phyloP scores from a whole-genome alignment of 2,113 vertebrate genomes.

The Gobiocypris rarus region DNA sequence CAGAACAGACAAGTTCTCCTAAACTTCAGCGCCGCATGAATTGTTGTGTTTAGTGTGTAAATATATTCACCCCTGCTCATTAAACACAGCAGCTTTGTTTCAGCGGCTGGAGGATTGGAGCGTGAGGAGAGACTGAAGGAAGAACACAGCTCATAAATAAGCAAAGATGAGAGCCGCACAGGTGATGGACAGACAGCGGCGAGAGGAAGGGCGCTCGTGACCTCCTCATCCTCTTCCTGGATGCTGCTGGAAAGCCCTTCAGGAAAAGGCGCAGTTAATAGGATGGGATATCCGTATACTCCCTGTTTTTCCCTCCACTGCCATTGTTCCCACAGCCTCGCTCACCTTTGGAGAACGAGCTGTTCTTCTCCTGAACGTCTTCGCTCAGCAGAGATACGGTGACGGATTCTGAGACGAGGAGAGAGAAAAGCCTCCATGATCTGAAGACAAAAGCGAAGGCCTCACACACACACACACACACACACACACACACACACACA shows the following conservation, averaged over 20 bases:
- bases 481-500: background rate
- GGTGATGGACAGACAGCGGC: background rate
- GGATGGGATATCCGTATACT: constrained; percentile 77
- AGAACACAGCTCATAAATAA: background rate
- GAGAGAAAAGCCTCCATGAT: background rate
- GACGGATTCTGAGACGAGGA: constrained; percentile 18
- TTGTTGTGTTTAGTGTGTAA: no score
- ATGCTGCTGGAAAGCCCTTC: constrained; percentile 68
- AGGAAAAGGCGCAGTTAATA: constrained; percentile 72
- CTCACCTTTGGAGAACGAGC: background rate
- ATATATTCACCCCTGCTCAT: constrained; percentile 62
- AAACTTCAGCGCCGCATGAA: no score
- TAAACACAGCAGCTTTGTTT: constrained; percentile 52
- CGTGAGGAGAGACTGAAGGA: constrained; percentile 24
- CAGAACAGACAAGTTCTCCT: no score
- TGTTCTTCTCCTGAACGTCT: background rate
- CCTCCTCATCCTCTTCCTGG: constrained; percentile 68
- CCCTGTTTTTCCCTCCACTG: constrained; percentile 61
- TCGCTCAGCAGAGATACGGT: background rate
- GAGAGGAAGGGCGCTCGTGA: constrained; percentile 64
- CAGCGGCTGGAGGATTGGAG: constrained; percentile 54
- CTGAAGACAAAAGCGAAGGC: constrained; percentile 17
- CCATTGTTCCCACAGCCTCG: constrained; percentile 61
- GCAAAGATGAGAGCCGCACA: background rate
- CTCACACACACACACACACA: background rate